phyloP scores from a whole-genome alignment of 2,888 invertebrate genomes.

The Cheilosia vulpina region DNA sequence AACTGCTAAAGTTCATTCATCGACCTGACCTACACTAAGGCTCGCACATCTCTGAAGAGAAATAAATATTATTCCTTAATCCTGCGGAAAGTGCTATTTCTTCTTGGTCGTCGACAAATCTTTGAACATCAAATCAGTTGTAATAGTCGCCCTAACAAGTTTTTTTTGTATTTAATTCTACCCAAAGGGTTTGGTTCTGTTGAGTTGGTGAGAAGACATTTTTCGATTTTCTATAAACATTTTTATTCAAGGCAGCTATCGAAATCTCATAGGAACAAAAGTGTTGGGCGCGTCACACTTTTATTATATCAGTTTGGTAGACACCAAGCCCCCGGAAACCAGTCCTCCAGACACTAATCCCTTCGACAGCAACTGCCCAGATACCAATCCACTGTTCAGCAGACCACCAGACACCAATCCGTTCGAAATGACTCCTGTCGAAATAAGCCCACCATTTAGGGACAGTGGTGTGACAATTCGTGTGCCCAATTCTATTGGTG shows the following conservation, averaged over 20 bases:
- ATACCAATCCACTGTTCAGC: background rate
- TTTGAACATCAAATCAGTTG: no score
- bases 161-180: no score
- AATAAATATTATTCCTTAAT: no score
- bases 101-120: no score
- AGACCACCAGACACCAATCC: conserved; percentile 22
- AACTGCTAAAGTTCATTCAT: no score
- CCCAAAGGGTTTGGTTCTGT: no score
- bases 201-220: no score
- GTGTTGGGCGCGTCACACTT: background rate
- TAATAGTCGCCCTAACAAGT: no score
- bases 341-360: conserved; percentile 14
- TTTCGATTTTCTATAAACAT: background rate
- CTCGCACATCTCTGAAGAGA: no score
- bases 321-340: conserved; percentile 10
- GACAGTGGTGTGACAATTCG: conserved; percentile 27
- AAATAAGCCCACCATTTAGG: conserved; percentile 20
- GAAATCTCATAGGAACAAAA: background rate
- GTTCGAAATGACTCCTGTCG: conserved; percentile 5
- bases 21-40: no score
- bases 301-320: conserved; percentile 12
- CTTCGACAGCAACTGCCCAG: conserved; percentile 9
- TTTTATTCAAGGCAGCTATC: conserved; percentile 9
- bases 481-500: conserved; percentile 4
- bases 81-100: no score